Conservation (phyloP, 2,888 invertebrate genomes). For the Athripsodes cinereus region DNA sequence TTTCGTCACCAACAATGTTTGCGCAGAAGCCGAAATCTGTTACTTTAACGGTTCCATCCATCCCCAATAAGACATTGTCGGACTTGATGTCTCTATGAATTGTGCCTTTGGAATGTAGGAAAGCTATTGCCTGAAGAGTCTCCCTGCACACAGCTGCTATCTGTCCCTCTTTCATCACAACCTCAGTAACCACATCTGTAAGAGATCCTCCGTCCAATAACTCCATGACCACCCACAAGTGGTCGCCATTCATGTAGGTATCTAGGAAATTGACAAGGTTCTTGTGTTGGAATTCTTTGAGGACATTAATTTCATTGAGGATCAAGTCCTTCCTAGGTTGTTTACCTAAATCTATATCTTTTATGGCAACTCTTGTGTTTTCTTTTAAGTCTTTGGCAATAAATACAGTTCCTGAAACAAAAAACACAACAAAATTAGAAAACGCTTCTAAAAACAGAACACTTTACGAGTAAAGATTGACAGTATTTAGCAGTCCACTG, state of each 20-base stretch:
- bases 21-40: conserved; percentile 99
- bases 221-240: conserved; percentile 97
- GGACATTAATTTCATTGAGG: conserved; percentile 88
- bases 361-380: conserved; percentile 81
- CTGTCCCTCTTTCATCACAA: conserved; percentile 93
- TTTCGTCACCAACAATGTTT: conserved; percentile 89
- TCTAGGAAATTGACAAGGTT: conserved; percentile 95
- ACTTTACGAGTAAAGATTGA: too few relatives aligned
- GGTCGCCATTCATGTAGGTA: conserved; percentile 84
- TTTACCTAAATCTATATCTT: conserved; percentile 90
- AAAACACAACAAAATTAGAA: background rate
- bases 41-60: conserved; percentile 87
- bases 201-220: conserved; percentile 90
- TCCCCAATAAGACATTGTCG: conserved; percentile 91
- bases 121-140: conserved; percentile 76
- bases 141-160: conserved; percentile 93
- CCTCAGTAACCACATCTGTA: conserved; percentile 96
- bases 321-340: conserved; percentile 95
- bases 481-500: too few relatives aligned
- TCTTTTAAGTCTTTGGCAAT: conserved; percentile 75
- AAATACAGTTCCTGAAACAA: conserved; percentile 70
- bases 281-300: conserved; percentile 87
- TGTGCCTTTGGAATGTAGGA: conserved; percentile 82
- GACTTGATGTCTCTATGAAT: conserved; percentile 96
- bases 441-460: too few relatives aligned